Evolutionary conservation across 2,113 vertebrate genomes (phyloP).

Genomic region (Leptocoma aspasia): DNA sequence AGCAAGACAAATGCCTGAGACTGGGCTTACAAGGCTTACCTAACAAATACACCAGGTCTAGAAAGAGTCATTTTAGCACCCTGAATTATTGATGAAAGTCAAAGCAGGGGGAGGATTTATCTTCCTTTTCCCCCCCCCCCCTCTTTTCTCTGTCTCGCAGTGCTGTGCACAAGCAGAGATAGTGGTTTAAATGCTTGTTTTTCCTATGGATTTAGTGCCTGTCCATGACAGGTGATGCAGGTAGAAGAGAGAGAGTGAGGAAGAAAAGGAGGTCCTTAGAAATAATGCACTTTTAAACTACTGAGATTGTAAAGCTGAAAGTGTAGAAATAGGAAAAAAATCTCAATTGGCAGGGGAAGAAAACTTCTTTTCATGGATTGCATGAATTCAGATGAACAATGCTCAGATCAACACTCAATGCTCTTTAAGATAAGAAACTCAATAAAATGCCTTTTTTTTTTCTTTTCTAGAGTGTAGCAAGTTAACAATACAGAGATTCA

Average conservation of each 20-base stretch:
- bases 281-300: neutral
- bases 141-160: rapidly evolving
- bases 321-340: neutral
- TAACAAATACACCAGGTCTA: neutral
- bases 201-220: neutral
- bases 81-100: neutral
- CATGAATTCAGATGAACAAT: neutral
- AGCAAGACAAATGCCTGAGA: neutral
- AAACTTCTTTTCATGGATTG: neutral
- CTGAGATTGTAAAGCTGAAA: neutral
- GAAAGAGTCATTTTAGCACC: neutral
- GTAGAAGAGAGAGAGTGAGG: neutral
- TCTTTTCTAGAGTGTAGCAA: neutral
- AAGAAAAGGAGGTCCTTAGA: neutral
- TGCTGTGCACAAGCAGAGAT: neutral
- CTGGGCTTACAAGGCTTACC: neutral
- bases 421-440: neutral
- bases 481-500: neutral
- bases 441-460: neutral
- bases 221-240: neutral
- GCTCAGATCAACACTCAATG: neutral
- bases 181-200: neutral
- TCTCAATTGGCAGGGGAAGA: neutral
- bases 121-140: rapidly evolving
- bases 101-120: neutral